phyloP scores from a whole-genome alignment of 92 coral and sea anemone genomes.

The Galaxea fascicularis region DNA sequence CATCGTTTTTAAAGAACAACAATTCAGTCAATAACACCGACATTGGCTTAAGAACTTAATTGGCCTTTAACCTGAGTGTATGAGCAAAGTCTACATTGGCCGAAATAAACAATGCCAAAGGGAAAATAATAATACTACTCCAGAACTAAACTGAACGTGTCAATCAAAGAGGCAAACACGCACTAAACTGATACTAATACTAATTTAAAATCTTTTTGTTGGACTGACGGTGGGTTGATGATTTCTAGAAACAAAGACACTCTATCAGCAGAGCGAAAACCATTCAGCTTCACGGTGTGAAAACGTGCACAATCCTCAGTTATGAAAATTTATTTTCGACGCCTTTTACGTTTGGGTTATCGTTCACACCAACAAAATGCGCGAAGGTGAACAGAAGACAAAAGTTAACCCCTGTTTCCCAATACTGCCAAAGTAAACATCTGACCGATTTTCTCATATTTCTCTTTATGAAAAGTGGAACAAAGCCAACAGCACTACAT shows the following conservation, averaged over 20 bases:
- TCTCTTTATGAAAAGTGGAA: not conserved
- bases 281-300: not conserved
- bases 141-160: no score
- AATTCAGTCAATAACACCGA: not conserved
- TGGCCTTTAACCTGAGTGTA: not conserved
- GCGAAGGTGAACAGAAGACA: not conserved
- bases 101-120: not conserved
- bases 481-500: not conserved
- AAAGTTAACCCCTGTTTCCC: not conserved
- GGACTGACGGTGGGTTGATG: not conserved
- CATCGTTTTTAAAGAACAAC: not conserved
- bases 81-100: not conserved
- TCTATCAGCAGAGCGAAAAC: not conserved
- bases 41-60: no score
- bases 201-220: not conserved
- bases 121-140: no score
- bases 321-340: not conserved
- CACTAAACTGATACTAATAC: not conserved
- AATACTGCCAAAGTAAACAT: not conserved
- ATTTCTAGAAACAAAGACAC: not conserved
- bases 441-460: not conserved
- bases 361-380: not conserved
- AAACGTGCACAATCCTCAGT: not conserved
- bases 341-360: not conserved
- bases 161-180: not conserved